Evolutionary conservation across 2,888 invertebrate genomes (phyloP).

Genomic region (Crossocerus cetratus): DNA sequence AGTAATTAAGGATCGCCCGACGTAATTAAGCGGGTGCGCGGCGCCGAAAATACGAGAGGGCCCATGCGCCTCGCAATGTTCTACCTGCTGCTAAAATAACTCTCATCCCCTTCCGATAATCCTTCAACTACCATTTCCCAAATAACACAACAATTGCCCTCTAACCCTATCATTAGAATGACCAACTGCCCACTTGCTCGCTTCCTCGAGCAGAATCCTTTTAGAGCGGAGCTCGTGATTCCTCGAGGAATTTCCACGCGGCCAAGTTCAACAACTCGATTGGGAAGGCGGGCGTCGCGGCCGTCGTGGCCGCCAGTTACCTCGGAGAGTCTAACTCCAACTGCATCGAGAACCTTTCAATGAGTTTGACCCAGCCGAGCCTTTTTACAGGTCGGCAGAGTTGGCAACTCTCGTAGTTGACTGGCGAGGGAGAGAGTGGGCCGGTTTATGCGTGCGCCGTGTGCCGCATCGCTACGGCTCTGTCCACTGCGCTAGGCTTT

Average conservation of each 20-base stretch:
- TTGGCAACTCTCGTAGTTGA: background rate
- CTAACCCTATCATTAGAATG: constrained; percentile 1
- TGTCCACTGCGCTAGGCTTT: background rate
- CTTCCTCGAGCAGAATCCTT: constrained; percentile 21
- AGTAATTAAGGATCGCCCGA: background rate
- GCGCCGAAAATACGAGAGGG: background rate
- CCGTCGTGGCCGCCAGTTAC: constrained; percentile 31
- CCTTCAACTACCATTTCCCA: background rate
- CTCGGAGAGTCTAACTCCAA: constrained; percentile 42
- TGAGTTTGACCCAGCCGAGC: constrained; percentile 22
- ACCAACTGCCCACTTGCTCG: constrained; percentile 17
- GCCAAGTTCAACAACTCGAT: constrained; percentile 52
- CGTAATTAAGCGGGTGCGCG: constrained; percentile 17
- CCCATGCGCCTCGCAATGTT: background rate
- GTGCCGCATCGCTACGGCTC: no score
- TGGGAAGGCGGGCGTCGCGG: constrained; percentile 1
- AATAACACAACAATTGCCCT: background rate
- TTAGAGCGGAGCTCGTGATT: constrained; percentile 28
- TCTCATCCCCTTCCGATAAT: constrained; percentile 1
- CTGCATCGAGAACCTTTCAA: constrained; percentile 48
- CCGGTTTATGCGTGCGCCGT: no score
- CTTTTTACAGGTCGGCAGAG: constrained; percentile 23
- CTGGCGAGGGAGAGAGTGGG: no score
- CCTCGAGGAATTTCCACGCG: constrained; percentile 34
- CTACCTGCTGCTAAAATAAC: background rate